These are phyloP conservation scores for Cherax destructor DNA, from an alignment of 1,140 invertebrate species.

Conservation along the genomic window DNA sequence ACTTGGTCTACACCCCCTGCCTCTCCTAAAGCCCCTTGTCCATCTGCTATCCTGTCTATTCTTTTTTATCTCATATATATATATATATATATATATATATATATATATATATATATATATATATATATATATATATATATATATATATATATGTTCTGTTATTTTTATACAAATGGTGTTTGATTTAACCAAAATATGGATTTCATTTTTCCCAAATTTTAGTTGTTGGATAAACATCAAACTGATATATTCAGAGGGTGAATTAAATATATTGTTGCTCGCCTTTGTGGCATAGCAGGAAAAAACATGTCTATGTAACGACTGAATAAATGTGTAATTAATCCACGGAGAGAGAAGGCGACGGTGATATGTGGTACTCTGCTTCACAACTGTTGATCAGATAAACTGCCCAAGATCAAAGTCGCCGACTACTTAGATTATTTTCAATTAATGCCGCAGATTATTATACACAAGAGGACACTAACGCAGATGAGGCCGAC, in stretches of 20 bases:
- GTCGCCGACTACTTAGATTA: background rate
- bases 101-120: too few species aligned
- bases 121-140: background rate
- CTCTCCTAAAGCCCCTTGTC: too few species aligned
- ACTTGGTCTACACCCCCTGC: too few species aligned
- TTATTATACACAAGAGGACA: background rate
- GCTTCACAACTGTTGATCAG: background rate
- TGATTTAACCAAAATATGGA: too few species aligned
- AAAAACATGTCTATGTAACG: background rate
- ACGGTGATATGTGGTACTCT: background rate
- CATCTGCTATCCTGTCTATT: too few species aligned
- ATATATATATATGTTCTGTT: background rate
- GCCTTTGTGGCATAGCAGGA: background rate
- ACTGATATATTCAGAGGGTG: background rate
- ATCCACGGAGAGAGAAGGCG: background rate
- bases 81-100: too few species aligned
- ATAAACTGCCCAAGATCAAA: slow-evolving; percentile 7
- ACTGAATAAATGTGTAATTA: background rate
- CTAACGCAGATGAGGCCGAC: background rate
- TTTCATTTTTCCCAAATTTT: background rate
- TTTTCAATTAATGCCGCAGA: background rate
- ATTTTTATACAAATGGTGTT: background rate
- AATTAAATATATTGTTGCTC: background rate
- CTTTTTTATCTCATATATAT: too few species aligned
- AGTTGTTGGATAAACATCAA: background rate